Percentiles rank a stretch among this genome's conserved stretches.
phyloP scores from a whole-genome alignment of 2,888 invertebrate genomes.

The Epirrita christyi region DNA sequence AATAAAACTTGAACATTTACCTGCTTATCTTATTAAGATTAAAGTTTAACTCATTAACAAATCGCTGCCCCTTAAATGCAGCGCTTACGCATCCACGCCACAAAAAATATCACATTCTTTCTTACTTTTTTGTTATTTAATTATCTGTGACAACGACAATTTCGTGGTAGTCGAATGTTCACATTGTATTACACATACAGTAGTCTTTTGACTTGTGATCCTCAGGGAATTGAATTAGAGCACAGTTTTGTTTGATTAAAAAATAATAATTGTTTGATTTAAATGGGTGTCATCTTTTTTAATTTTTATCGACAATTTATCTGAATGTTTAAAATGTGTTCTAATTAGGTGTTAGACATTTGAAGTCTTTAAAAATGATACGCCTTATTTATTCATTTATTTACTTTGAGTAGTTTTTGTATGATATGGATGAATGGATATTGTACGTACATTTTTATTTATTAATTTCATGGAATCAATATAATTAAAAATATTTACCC shows the following conservation, averaged over 20 bases:
- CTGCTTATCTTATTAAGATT: background rate
- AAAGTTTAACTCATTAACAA: background rate
- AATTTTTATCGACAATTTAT: conserved; percentile 2
- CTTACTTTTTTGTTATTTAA: conserved; percentile 72
- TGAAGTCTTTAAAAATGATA: conserved; percentile 8
- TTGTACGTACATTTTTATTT: too few species aligned
- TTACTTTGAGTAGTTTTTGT: too few species aligned
- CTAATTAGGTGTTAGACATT: conserved; percentile 16
- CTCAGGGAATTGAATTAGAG: background rate
- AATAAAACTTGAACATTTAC: too few species aligned
- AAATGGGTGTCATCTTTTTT: conserved; percentile 11
- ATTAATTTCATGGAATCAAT: too few species aligned
- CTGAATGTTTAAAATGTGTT: conserved; percentile 16
- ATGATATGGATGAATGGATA: too few species aligned
- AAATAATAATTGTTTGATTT: conserved; percentile 1
- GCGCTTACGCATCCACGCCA: conserved; percentile 7
- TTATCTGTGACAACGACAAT: conserved; percentile 63
- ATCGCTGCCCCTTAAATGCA: conserved; percentile 5
- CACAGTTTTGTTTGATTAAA: background rate
- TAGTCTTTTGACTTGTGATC: too few species aligned
- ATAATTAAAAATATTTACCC: too few species aligned
- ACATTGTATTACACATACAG: background rate
- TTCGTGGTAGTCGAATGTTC: conserved; percentile 18
- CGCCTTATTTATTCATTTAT: too few species aligned
- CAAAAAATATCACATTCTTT: conserved; percentile 18